A percentile compares a stretch with the other conserved stretches of the same genome.
Conservation (phyloP, 2,888 invertebrate genomes). For the Cryptophagus acutangulus region DNA sequence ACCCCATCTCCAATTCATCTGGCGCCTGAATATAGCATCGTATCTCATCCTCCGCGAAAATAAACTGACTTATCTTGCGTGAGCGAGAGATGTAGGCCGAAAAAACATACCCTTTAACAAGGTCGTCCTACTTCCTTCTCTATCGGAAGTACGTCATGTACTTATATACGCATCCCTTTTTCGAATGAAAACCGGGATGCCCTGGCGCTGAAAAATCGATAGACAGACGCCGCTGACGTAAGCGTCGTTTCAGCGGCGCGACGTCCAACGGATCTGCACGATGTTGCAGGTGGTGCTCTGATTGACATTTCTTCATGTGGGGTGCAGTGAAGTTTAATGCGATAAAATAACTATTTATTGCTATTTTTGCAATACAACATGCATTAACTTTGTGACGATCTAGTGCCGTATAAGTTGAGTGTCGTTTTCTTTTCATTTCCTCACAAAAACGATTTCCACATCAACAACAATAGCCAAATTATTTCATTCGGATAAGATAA, state of each 20-base stretch:
- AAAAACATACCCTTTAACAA: conserved; percentile 43
- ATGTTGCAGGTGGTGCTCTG: conserved; percentile 47
- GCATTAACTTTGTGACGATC: conserved; percentile 5
- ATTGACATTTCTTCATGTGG: conserved; percentile 48
- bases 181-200: conserved; percentile 33
- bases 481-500: too few species aligned
- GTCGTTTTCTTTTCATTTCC: conserved; percentile 6
- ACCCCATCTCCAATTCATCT: conserved; percentile 33
- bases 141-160: conserved; percentile 16
- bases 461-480: too few species aligned
- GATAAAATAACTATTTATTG: conserved; percentile 28
- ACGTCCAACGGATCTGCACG: conserved; percentile 41
- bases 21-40: conserved; percentile 39
- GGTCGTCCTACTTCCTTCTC: conserved; percentile 34
- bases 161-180: conserved; percentile 24
- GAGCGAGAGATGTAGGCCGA: conserved; percentile 40
- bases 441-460: conserved; percentile 9
- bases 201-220: conserved; percentile 45
- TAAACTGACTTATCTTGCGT: conserved; percentile 43
- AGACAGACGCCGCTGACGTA: conserved; percentile 49
- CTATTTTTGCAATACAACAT: conserved; percentile 1
- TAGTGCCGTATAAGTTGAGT: conserved; percentile 7
- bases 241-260: conserved; percentile 43
- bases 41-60: conserved; percentile 44
- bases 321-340: conserved; percentile 37